phyloP scores from a whole-genome alignment of 2,113 vertebrate genomes.

The Macquaria ambigua region DNA sequence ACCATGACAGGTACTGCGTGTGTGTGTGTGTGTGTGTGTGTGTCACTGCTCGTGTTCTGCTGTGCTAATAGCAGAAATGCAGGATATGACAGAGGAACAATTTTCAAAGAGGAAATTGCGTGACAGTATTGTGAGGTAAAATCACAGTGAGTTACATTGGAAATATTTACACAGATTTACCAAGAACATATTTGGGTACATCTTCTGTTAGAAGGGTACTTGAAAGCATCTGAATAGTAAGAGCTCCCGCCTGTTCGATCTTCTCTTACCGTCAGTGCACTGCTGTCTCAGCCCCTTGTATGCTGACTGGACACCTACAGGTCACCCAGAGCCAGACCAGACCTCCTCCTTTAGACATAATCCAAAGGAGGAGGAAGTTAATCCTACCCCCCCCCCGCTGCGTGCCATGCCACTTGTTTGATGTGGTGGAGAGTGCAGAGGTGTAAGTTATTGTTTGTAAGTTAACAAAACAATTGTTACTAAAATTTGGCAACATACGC shows the following conservation, averaged over 20 bases:
- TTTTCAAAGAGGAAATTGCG: conserved; percentile 25
- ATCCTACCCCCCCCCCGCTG: conserved; percentile 31
- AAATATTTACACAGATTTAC: neutral
- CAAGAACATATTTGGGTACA: neutral
- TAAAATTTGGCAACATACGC: neutral
- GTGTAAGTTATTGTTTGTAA: neutral
- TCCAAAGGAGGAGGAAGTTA: conserved; percentile 55
- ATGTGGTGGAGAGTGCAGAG: neutral
- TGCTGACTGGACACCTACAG: conserved; percentile 59
- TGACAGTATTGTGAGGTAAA: neutral
- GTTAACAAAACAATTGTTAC: neutral
- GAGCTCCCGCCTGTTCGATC: conserved; percentile 15
- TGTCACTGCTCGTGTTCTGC: neutral
- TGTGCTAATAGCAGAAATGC: neutral
- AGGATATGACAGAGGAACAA: neutral
- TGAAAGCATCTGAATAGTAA: neutral
- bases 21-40: neutral
- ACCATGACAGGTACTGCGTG: conserved; percentile 84
- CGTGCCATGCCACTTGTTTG: neutral
- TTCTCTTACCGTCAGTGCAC: neutral
- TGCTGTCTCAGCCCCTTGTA: conserved; percentile 25
- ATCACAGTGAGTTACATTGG: neutral
- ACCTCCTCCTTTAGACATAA: conserved; percentile 64
- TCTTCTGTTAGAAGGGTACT: neutral
- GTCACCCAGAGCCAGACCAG: conserved; percentile 55